Evolutionary conservation across 2,888 invertebrate species (phyloP).

Genomic region (Hirtodrosophila trivittata): DNA sequence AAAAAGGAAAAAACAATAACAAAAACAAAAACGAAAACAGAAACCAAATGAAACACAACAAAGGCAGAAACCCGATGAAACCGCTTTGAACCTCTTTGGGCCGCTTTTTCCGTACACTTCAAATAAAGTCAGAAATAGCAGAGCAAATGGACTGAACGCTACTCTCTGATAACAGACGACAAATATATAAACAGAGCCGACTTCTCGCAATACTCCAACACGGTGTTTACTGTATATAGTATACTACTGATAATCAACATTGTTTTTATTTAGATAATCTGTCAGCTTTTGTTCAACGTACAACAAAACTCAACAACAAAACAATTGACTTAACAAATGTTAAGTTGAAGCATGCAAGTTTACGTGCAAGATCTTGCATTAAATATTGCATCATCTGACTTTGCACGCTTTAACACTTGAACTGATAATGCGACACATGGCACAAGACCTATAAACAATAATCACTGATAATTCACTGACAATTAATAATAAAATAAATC

Average conservation of each 20-base stretch:
- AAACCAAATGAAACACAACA: constrained; percentile 16
- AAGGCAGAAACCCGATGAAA: constrained; percentile 40
- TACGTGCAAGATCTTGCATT: too few relatives aligned
- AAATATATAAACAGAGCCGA: background rate
- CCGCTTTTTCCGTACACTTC: constrained; percentile 32
- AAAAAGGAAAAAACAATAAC: constrained; percentile 22
- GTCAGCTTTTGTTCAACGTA: constrained; percentile 29
- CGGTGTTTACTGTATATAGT: constrained; percentile 3
- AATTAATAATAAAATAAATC: too few relatives aligned
- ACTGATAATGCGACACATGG: too few relatives aligned
- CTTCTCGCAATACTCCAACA: background rate
- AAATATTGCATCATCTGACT: too few relatives aligned
- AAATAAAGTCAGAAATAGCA: constrained; percentile 33
- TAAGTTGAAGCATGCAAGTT: too few relatives aligned
- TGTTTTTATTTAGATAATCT: constrained; percentile 27
- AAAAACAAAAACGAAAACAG: constrained; percentile 7
- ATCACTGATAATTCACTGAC: too few relatives aligned
- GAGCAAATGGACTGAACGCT: constrained; percentile 28
- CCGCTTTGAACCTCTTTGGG: constrained; percentile 53
- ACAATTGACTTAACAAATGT: too few relatives aligned
- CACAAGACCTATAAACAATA: too few relatives aligned
- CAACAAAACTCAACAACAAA: too few relatives aligned
- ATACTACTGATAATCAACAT: constrained; percentile 12
- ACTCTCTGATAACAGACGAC: constrained; percentile 33
- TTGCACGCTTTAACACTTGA: too few relatives aligned